Evolutionary conservation across 2,797 vertebrate species (phyloP).

Genomic region (Cercopithecus mitis): DNA sequence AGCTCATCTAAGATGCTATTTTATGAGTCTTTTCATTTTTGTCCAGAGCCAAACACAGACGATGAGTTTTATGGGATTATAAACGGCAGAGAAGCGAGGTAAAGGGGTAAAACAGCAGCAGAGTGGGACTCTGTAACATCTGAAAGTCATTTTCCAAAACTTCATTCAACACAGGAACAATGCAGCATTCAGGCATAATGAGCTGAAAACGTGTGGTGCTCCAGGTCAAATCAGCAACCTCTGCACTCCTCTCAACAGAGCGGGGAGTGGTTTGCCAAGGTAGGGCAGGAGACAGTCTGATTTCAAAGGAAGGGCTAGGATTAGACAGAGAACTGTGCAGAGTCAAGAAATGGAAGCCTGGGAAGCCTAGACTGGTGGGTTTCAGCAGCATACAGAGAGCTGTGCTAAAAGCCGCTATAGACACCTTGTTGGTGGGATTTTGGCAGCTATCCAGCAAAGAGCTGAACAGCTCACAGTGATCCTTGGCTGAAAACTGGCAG

Average conservation of each 20-base stretch:
- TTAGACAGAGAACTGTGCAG: neutral
- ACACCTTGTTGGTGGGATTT: neutral
- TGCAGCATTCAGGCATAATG: constrained; percentile 56
- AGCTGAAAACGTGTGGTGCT: neutral
- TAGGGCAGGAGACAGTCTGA: neutral
- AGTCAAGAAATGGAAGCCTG: constrained; percentile 10
- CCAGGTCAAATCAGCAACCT: neutral
- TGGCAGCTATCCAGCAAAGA: neutral
- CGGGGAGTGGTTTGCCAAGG: neutral
- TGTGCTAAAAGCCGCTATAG: neutral
- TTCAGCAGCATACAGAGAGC: neutral
- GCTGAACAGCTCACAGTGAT: neutral
- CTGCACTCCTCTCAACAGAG: neutral
- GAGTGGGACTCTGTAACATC: neutral
- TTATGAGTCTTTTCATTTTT: constrained; percentile 52
- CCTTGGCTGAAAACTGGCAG: neutral
- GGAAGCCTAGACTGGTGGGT: neutral
- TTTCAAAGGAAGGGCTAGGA: neutral
- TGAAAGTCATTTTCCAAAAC: constrained; percentile 70
- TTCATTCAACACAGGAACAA: constrained; percentile 66
- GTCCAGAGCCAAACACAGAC: constrained; percentile 55
- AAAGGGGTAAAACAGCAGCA: neutral
- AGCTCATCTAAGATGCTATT: constrained; percentile 56
- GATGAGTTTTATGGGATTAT: constrained; percentile 51
- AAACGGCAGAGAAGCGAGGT: neutral